Percentiles rank a stretch among this genome's conserved stretches.
These are phyloP conservation scores for Sturnira hondurensis DNA, from an alignment of 2,113 vertebrate genomes.

Conservation along the genomic window DNA sequence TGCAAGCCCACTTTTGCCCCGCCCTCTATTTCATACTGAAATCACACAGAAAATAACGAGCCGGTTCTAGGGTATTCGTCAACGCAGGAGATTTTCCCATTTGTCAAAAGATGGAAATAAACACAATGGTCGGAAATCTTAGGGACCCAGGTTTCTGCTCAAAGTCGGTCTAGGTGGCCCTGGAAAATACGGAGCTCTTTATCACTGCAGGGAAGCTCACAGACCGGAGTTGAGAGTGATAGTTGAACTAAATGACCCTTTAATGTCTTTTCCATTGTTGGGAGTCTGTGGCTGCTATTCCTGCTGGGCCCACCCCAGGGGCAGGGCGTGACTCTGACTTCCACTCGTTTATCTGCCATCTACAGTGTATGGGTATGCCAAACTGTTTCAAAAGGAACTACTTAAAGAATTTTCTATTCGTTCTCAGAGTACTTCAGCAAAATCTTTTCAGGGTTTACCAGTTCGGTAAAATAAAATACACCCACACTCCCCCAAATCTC, in stretches of 20 bases:
- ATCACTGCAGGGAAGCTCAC: neutral
- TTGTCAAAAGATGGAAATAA: neutral
- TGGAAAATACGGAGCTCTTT: neutral
- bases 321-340: neutral
- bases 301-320: neutral
- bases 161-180: neutral
- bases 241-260: neutral
- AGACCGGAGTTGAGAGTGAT: neutral
- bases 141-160: neutral
- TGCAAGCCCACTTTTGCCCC: neutral
- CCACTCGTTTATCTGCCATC: neutral
- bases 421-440: conserved; percentile 1
- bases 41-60: neutral
- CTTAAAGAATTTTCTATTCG: conserved; percentile 46
- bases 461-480: conserved; percentile 36
- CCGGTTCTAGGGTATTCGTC: neutral
- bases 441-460: conserved; percentile 42
- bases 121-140: neutral
- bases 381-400: neutral
- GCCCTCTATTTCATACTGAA: neutral
- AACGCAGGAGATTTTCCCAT: neutral
- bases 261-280: neutral
- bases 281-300: neutral
- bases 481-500: neutral
- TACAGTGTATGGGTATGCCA: neutral